phyloP scores from a whole-genome alignment of 2,113 vertebrate species.

The Pithys albifrons region DNA sequence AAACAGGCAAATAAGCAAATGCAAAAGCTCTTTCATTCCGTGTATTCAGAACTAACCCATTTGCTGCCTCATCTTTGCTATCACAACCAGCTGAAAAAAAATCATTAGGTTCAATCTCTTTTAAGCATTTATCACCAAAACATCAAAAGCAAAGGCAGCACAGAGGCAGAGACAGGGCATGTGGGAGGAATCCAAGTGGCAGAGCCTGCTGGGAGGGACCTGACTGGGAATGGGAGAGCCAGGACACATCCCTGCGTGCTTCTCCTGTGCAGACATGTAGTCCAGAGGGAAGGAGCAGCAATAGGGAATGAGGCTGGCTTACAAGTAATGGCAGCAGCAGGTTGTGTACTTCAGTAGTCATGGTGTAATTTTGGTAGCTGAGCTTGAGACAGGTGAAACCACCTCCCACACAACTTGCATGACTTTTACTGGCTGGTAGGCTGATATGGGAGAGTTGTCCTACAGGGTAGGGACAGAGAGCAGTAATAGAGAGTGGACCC shows the following conservation, averaged over 20 bases:
- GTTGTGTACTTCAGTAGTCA: background rate
- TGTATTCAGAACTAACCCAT: background rate
- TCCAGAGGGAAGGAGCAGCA: background rate
- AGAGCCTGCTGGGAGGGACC: background rate
- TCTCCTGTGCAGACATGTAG: background rate
- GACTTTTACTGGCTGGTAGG: background rate
- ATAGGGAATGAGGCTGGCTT: background rate
- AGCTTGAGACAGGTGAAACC: background rate
- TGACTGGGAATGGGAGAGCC: background rate
- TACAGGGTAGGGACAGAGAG: background rate
- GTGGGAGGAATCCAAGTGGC: fast-evolving
- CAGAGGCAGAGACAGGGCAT: background rate
- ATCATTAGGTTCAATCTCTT: background rate
- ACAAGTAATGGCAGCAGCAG: background rate
- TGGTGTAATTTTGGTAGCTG: background rate
- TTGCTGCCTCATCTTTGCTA: background rate
- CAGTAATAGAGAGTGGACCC: background rate
- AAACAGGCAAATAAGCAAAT: background rate
- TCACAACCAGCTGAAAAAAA: background rate
- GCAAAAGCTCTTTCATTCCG: background rate
- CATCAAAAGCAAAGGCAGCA: background rate
- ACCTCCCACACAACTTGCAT: fast-evolving
- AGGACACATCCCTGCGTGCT: background rate
- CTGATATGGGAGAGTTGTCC: background rate
- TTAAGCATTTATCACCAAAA: background rate